Evolutionary conservation across 2,797 vertebrate species (phyloP).

Genomic region (Sebastes diploproa): DNA sequence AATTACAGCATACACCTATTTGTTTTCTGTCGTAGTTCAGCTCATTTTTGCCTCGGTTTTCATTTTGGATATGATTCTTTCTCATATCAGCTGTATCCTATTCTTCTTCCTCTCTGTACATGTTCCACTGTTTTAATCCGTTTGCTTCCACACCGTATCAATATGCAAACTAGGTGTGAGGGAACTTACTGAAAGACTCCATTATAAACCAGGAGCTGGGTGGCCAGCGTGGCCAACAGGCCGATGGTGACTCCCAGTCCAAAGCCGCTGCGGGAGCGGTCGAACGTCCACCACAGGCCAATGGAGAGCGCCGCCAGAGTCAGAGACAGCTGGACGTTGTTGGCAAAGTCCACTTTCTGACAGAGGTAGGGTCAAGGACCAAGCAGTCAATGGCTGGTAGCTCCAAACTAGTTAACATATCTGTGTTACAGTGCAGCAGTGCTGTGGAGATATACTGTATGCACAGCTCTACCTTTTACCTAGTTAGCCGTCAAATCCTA

Average conservation of each 20-base stretch:
- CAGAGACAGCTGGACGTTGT: slow-evolving; percentile 94
- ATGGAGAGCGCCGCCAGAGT: slow-evolving; percentile 94
- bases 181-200: slow-evolving; percentile 93
- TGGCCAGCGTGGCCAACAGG: slow-evolving; percentile 90
- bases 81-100: neutral
- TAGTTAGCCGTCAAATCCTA: neutral
- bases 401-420: neutral
- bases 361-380: slow-evolving; percentile 79
- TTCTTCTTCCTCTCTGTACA: neutral
- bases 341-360: slow-evolving; percentile 98
- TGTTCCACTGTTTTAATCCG: neutral
- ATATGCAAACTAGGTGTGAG: neutral
- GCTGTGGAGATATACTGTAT: neutral
- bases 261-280: slow-evolving; percentile 93
- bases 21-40: neutral
- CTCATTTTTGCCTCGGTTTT: neutral
- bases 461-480: neutral
- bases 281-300: slow-evolving; percentile 97
- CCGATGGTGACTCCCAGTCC: slow-evolving; percentile 92
- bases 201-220: slow-evolving; percentile 94
- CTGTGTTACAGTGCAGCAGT: neutral
- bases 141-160: too few species aligned
- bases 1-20: neutral
- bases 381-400: neutral
- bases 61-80: neutral